A percentile compares a stretch with the other conserved stretches of the same genome.
Evolutionary conservation across 2,888 invertebrate species (phyloP).

Genomic region (Pristionchus entomophagus): DNA sequence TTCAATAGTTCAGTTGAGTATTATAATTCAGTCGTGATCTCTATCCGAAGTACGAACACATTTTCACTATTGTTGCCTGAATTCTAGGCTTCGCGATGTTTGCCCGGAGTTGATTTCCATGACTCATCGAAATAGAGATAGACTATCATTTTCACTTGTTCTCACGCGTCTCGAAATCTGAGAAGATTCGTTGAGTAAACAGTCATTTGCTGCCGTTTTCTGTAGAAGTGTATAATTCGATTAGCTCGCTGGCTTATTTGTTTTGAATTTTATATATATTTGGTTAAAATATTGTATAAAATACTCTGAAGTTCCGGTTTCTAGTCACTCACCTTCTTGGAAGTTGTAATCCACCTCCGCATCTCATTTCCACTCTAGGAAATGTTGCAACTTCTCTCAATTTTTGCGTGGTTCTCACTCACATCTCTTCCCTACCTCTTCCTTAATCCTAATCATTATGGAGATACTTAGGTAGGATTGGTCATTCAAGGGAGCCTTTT

Average conservation of each 20-base stretch:
- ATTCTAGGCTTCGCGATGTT: not conserved
- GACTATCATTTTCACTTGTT: not conserved
- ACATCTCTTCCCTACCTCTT: not conserved
- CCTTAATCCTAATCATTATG: too few species aligned
- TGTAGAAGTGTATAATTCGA: too few species aligned
- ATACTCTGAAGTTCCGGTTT: not conserved
- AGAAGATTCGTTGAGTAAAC: not conserved
- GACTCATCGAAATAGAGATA: not conserved
- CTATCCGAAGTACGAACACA: too few species aligned
- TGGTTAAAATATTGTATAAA: too few species aligned
- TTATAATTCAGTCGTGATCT: too few species aligned
- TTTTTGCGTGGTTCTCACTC: not conserved
- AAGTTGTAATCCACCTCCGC: not conserved
- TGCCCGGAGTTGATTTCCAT: not conserved
- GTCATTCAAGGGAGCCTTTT: too few species aligned
- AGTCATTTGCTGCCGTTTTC: not conserved
- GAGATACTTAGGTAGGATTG: too few species aligned
- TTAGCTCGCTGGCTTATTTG: too few species aligned
- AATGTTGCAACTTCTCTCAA: not conserved
- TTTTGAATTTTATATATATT: too few species aligned
- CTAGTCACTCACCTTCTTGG: not conserved
- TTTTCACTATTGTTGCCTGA: too few species aligned
- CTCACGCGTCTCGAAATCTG: slow-evolving; percentile 1
- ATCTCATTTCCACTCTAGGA: not conserved
- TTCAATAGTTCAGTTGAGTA: too few species aligned